Base-by-base conservation (phyloP, 2,888 invertebrate species). In the Slavum lentiscoides region DNA sequence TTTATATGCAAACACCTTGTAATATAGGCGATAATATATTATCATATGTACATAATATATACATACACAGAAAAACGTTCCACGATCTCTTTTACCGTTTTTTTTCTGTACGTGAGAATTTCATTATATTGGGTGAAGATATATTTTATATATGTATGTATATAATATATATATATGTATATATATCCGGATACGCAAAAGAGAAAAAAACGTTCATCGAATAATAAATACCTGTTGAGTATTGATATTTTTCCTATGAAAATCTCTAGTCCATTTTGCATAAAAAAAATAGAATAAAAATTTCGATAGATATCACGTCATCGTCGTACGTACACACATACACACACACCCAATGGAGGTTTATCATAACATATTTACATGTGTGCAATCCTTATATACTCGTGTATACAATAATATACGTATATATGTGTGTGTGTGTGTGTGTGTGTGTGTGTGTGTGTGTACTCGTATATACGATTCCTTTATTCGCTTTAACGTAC, bases 121-220 rank as follows among this genome's bases (percentile, higher is more conserved):
- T 67, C 69, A 77, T 77, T 77, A 77, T 76, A 76, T 49, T 53
- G 76, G 76, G 76, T 77, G 53, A 37, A 69, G 69, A 77, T 77
- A 69, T 30, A 30, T 4, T 30, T 2, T 30, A 30, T 30, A 30
- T 30, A 30, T 30, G 4, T 30, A 30, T 30, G 4, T 30, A 30
- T 30, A 30, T 30, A 30, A 30, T 30, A 30, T 30, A 30, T 30
- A 30, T 30, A 30, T 30, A 30, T 30, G 4, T 30, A 30, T 30
- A 30, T 2, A 30, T 69, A 53, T 19, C 19, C 19, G 39, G 21
- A 23, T 30, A 21, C 30, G 49, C 15, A 58, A 53, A 17, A 53
- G 49, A 43, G n/a, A 61, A 70, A 72, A 55, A 55, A 70, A 53
- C 74, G 77, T 43, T n/a, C 17, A n/a, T 21, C 15, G 77, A 80